Base-by-base conservation (phyloP, 2,113 vertebrate genomes). In the Callocephalon fimbriatum region DNA sequence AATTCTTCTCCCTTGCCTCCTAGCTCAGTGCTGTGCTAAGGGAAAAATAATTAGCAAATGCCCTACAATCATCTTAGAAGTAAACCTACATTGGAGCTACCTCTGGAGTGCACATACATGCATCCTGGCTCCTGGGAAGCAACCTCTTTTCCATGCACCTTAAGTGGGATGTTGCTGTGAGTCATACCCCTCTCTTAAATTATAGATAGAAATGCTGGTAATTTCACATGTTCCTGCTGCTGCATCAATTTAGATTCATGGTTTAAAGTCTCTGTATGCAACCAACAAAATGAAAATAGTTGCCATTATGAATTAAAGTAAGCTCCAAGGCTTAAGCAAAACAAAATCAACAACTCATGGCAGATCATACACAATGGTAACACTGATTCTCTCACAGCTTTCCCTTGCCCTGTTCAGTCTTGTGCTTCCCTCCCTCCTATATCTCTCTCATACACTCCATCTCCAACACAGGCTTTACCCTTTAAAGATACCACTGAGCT, bases 401-500 rank as follows among this genome's bases (percentile, higher is more conserved):
- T 58, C 56, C n/a, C 53, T 65, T 75, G 25, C 45, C 31, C 29
- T 85, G 1, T 29, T 89, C 10, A 66, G 15, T 15, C 47, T 74
- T 31, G n/a, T 67, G 19, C 37, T 56, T 9, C 21, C 13, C 37
- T 72, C 2, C 10, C 14, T 88, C 53, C 63, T 29, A 21, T 27
- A 42, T 25, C 45, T 92, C 27, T 48, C 63, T 50, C 22, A 40
- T 42, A 50, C 6, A 12, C 12, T 31, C 35, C 16, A 26, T 45
- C n/a, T n/a, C 38, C 66, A 58, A 62, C 17, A n/a, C 12, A 86
- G 58, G 25, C 23, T 78, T 40, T 12, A 15, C 19, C 40, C 21
- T 37, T 12, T 50, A 54, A 71, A 35, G 48, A 21, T 9, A 38
- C 32, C 0, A 0, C 16, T 42, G 15, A 85, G 20, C 6, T 61